Conservation (phyloP, 1,140 invertebrate species). For the Danaus melanippus region DNA sequence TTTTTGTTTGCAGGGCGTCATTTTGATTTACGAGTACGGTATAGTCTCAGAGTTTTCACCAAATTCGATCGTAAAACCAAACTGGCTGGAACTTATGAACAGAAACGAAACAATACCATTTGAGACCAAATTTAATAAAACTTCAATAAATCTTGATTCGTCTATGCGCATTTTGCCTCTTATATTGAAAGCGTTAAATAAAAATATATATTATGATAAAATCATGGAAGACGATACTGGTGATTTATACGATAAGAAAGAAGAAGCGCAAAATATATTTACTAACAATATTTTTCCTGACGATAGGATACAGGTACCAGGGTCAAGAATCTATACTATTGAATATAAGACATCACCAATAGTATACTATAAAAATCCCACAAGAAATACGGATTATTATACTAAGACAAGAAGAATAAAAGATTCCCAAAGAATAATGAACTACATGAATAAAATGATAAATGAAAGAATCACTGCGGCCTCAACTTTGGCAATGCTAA, state of each 20-base stretch:
- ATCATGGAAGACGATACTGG: conserved; percentile 34
- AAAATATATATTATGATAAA: conserved; percentile 38
- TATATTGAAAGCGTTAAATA: conserved; percentile 44
- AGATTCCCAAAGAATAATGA: conserved; percentile 46
- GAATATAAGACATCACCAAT: conserved; percentile 50
- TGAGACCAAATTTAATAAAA: conserved; percentile 31
- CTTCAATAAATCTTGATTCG: conserved; percentile 37
- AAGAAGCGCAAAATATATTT: conserved; percentile 25
- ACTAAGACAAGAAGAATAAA: conserved; percentile 47
- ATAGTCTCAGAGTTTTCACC: conserved; percentile 23
- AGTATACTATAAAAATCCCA: conserved; percentile 36
- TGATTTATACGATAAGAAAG: conserved; percentile 21
- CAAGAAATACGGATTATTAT: conserved; percentile 36
- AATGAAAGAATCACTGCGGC: conserved; percentile 33
- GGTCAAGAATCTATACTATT: conserved; percentile 36
- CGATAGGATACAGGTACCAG: conserved; percentile 42
- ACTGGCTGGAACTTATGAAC: conserved; percentile 45
- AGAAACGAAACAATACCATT: conserved; percentile 29
- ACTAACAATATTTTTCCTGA: conserved; percentile 36
- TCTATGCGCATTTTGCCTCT: conserved; percentile 45
- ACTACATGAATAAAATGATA: conserved; percentile 51
- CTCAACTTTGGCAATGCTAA: conserved; percentile 27
- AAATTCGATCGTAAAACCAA: conserved; percentile 23
- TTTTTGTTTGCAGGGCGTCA: conserved; percentile 41
- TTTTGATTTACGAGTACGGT: conserved; percentile 49